Evolutionary conservation across 30 jellyfish, hydroid and myxozoan species (phyloP).

Genomic region (Hydractinia symbiolongicarpus): DNA sequence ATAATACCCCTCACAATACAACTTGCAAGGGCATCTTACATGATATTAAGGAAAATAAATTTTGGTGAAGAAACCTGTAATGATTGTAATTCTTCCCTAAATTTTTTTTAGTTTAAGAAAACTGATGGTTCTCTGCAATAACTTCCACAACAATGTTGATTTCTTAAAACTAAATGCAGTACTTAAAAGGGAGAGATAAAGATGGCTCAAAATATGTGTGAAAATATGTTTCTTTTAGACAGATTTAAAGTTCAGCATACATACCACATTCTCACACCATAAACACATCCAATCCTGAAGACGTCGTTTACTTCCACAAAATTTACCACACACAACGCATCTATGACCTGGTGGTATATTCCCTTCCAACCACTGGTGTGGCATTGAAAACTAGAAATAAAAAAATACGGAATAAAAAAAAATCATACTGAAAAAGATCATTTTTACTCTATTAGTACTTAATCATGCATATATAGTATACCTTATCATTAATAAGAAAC

Average conservation of each 20-base stretch:
- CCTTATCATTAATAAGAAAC: too few species aligned
- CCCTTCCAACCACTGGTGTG: slow-evolving; percentile 99
- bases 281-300: slow-evolving; percentile 88
- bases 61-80: too few species aligned
- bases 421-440: too few species aligned
- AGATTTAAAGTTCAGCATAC: not conserved
- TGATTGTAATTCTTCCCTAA: too few species aligned
- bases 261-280: slow-evolving; percentile 91
- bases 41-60: too few species aligned
- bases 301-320: slow-evolving; percentile 86
- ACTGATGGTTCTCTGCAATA: too few species aligned
- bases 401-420: not conserved
- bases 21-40: too few species aligned
- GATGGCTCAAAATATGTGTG: not conserved
- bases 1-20: not conserved
- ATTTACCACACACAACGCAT: slow-evolving; percentile 68
- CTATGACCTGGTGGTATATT: slow-evolving; percentile 57
- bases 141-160: too few species aligned
- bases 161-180: too few species aligned
- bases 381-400: slow-evolving; percentile 62
- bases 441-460: too few species aligned
- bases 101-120: too few species aligned
- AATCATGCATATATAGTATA: too few species aligned
- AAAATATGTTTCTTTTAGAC: not conserved
- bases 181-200: not conserved